Base-by-base conservation (phyloP, 2,113 vertebrate genomes). In the Oncorhynchus gorbuscha region DNA sequence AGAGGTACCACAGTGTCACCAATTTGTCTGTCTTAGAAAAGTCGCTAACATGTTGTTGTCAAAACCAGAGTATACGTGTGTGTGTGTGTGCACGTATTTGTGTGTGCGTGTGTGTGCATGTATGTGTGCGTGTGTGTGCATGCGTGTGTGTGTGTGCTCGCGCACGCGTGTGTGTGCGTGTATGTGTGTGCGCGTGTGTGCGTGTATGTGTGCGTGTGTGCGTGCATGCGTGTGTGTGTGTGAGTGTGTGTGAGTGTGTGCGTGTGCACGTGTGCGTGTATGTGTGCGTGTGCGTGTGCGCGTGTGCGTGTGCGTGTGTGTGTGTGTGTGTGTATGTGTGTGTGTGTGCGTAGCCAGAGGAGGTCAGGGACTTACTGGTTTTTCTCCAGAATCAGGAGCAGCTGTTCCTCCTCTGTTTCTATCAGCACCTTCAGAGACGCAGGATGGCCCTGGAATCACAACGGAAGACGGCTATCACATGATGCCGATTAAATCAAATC, bases 341-440 rank as follows among this genome's bases (percentile, higher is more conserved):
- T 8, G 4, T 61, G 24, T 24, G 24, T 24, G 24, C 26, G 18
- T 12, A 7, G 77, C 83, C 68, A 69, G 58, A 74, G 68, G 71
- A 69, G 72, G 12, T 65, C 55, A 75, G 71, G 64, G 72, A 72
- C 85, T 97, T 89, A 99, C 97, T 96, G 92, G 20, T 98, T 99
- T 92, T 96, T 96, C 86, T 97, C 91, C 93, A 99, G 91, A 75
- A 83, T 78, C 55, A 98, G 82, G 90, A 95, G 89, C 89, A 99
- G 94, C 73, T 91, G 93, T 71, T 90, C 85, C 58, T 89, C 91
- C 89, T 94, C 93, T 71, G 90, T 93, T 89, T 94, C 93, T 84
- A 99, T 91, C 79, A 91, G 91, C 83, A 97, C 81, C 90, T 89
- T 94, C 91, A 97, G 87, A 62, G 90, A 87, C 22, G 92, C 90